Evolutionary conservation across 1,140 invertebrate species (phyloP), one percentile per base, ranked within the genome.

Genomic region (Ostrea edulis): DNA sequence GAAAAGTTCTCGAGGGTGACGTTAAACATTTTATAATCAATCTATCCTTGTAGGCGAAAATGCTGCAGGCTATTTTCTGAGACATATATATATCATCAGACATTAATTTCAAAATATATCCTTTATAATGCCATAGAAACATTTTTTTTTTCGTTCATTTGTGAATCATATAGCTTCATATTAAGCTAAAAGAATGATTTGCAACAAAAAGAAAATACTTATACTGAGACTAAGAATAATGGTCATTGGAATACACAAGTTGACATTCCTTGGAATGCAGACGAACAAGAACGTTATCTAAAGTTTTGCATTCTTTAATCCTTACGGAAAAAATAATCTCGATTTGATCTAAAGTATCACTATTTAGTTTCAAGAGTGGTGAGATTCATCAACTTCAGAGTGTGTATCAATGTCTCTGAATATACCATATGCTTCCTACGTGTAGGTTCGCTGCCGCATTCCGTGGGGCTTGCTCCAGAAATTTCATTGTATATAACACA

Each of bases 51-150:
- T 91, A 0, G 89, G 91, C 91, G 29, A 29, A 55, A 51, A 92
- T 62, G 86, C 88, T 44, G 91, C 91, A 9, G 91, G 91, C 35
- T 81, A 85, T 68, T 81, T 84, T 20, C 87, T 84, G 44, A 82
- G 11, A 71, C 86, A 0, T 83, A n/a, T n/a, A n/a, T n/a, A n/a
- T n/a, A n/a, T n/a, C n/a, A n/a, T n/a, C n/a, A n/a, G n/a, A n/a
- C n/a, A n/a, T n/a, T 71, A 0, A 22, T 5, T 22, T 91, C 91
- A 9, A 29, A 65, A 14, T 54, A 85, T 29, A 55, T 90, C n/a
- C 14, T 89, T 8, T 82, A 89, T 51, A 90, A 92, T 87, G 77
- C 84, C 35, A 90, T 88, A 11, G 81, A 87, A 11, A 90, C 91
- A 20, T 35, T 62, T 12, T 82, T 65, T 9, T 82, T 91, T 29